Evolutionary conservation across 2,113 vertebrate genomes (phyloP).

Genomic region (Osmerus eperlanus): DNA sequence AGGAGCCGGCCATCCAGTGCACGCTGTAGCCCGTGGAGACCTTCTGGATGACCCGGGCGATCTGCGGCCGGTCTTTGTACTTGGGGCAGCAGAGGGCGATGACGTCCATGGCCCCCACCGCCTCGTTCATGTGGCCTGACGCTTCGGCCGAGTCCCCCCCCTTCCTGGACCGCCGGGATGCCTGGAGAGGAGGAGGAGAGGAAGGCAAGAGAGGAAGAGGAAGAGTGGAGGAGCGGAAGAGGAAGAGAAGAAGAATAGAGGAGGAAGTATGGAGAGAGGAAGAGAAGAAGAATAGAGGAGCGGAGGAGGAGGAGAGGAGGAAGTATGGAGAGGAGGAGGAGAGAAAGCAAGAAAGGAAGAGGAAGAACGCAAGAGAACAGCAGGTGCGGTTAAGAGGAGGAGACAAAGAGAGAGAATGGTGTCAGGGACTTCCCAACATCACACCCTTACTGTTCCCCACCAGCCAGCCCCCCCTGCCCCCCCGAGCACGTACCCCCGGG

Average conservation of each 20-base stretch:
- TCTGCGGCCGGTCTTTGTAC: conserved; percentile 99
- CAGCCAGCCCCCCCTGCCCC: conserved; percentile 23
- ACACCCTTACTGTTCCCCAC: too few relatives aligned
- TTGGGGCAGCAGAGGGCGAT: conserved; percentile 98
- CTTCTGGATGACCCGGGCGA: conserved; percentile 97
- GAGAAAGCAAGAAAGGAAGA: neutral
- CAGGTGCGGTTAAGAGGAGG: too few relatives aligned
- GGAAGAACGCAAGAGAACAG: too few relatives aligned
- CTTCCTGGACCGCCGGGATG: conserved; percentile 92
- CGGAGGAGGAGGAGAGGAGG: conserved; percentile 17
- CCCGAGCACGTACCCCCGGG: conserved; percentile 81
- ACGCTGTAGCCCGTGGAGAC: conserved; percentile 93
- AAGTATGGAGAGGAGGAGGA: conserved; percentile 43
- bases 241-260: too few relatives aligned
- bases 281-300: conserved; percentile 14
- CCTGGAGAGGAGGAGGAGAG: conserved; percentile 60
- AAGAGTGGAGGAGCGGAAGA: too few relatives aligned
- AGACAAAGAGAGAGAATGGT: too few relatives aligned
- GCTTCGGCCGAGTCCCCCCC: conserved; percentile 87
- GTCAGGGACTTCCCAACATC: too few relatives aligned
- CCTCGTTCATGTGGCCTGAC: conserved; percentile 91
- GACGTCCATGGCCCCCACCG: conserved; percentile 94
- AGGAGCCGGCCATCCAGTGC: conserved; percentile 99
- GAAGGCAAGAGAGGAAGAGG: too few relatives aligned
- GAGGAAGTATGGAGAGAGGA: conserved; percentile 9